These are phyloP conservation scores for Eudasyphora cyanicolor DNA, from an alignment of 2,888 invertebrate genomes.

Conservation along the genomic window DNA sequence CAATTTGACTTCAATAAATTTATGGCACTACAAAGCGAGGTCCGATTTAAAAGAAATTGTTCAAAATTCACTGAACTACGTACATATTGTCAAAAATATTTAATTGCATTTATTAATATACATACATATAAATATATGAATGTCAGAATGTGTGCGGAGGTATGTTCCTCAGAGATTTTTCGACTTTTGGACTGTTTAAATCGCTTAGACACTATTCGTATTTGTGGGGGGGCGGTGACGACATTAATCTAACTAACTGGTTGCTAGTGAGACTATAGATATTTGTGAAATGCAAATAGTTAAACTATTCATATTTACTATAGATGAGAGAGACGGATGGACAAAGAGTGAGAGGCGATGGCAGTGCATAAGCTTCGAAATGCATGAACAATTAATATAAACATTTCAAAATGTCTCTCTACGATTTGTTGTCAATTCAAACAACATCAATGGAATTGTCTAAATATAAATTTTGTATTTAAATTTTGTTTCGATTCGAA, in stretches of 20 bases:
- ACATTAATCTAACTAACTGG: background rate
- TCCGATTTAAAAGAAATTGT: background rate
- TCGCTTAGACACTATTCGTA: background rate
- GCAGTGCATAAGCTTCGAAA: background rate
- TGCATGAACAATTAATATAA: background rate
- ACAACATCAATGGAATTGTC: background rate
- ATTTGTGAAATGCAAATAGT: background rate
- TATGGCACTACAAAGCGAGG: background rate
- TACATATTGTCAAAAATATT: too few species aligned
- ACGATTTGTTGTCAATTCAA: background rate
- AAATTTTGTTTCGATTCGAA: background rate
- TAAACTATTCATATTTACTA: background rate
- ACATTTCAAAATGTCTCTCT: background rate
- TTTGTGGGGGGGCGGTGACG: background rate
- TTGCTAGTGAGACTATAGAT: background rate
- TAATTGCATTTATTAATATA: too few species aligned
- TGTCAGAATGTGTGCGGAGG: background rate
- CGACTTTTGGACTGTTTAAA: background rate
- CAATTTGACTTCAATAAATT: background rate
- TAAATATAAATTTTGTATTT: constrained; percentile 12
- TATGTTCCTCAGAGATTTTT: background rate
- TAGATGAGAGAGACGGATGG: background rate
- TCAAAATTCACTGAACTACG: background rate
- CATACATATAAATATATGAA: too few species aligned
- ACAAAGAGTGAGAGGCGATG: background rate